Evolutionary conservation across 2,888 invertebrate genomes (phyloP).

Genomic region (Agrochola lychnidis): DNA sequence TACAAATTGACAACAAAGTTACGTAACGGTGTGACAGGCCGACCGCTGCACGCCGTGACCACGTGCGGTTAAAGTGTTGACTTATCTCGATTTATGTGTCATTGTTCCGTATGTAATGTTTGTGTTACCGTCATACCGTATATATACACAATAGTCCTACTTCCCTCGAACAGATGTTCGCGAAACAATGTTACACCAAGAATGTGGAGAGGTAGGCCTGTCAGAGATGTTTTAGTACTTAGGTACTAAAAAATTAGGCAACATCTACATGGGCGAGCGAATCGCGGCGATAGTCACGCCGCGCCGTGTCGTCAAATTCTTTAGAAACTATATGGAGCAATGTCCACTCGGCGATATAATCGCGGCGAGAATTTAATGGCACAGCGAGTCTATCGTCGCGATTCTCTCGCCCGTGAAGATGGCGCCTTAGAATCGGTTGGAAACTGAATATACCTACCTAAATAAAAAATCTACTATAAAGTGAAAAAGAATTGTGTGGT

Average conservation of each 20-base stretch:
- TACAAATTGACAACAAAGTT: constrained; percentile 25
- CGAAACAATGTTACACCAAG: not conserved
- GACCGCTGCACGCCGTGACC: constrained; percentile 41
- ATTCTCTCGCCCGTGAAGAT: too few species aligned
- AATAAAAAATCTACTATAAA: too few species aligned
- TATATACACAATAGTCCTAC: constrained; percentile 20
- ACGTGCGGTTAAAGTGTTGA: constrained; percentile 54
- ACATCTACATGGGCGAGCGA: too few species aligned
- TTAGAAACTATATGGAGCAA: too few species aligned
- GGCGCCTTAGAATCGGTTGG: not conserved
- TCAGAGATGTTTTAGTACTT: not conserved
- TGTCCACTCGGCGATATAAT: too few species aligned
- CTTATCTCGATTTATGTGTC: constrained; percentile 69
- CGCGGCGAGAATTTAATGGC: too few species aligned
- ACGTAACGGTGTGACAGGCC: constrained; percentile 53
- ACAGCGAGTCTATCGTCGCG: too few species aligned
- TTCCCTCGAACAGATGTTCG: constrained; percentile 39
- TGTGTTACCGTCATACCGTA: constrained; percentile 28
- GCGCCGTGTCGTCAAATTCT: too few species aligned
- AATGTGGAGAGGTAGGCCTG: not conserved
- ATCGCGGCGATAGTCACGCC: too few species aligned
- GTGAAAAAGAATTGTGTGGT: too few species aligned
- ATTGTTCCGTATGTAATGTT: constrained; percentile 49
- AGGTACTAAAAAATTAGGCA: not conserved
- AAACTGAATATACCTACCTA: not conserved